Evolutionary conservation across 2,888 invertebrate genomes (phyloP), one percentile per base, ranked within the genome.

Genomic region (Therioaphis trifolii): DNA sequence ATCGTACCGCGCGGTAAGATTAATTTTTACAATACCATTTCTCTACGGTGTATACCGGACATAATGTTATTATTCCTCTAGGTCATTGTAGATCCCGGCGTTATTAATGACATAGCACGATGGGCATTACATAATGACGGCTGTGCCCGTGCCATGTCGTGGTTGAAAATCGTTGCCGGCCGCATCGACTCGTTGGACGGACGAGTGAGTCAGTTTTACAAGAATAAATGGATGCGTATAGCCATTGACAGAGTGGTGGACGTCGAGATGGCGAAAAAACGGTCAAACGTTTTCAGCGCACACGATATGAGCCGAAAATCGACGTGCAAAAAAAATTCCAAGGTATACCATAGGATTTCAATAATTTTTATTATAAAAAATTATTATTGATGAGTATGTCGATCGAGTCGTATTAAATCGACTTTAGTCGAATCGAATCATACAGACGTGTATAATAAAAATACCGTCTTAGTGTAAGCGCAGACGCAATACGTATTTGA

Each of bases 61-160:
- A n/a, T 35, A 66, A 35, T 35, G 1, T 18, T 68, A 11, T 43
- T 14, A n/a, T 43, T 68, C 18, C 4, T 43, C n/a, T 24, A 69
- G 52, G 18, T 69, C 7, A 52, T 77, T 40, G 68, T 24, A 4
- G 78, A 68, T 78, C 7, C 24, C 12, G 18, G 7, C 11, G 9
- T 55, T 43, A 40, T 78, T 78, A 69, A 68, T 55, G 43, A 52
- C 55, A 55, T 55, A 24, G 52, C 63, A 27, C 21, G 63, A 35
- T 82, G 82, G 82, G 63, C 5, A 63, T 43, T 74, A n/a, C 61
- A 40, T 9, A 52, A 74, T 35, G 63, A 82, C 52, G 40, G 63
- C 35, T 21, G 3, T 7, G 14, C 24, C 18, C 11, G n/a, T 66
- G n/a, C 35, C 21, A 63, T 61, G n/a, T 63, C 80, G n/a, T 72